Evolutionary conservation across 2,113 vertebrate species (phyloP), one percentile per base, ranked within the genome.

Genomic region (Tetrax tetrax): DNA sequence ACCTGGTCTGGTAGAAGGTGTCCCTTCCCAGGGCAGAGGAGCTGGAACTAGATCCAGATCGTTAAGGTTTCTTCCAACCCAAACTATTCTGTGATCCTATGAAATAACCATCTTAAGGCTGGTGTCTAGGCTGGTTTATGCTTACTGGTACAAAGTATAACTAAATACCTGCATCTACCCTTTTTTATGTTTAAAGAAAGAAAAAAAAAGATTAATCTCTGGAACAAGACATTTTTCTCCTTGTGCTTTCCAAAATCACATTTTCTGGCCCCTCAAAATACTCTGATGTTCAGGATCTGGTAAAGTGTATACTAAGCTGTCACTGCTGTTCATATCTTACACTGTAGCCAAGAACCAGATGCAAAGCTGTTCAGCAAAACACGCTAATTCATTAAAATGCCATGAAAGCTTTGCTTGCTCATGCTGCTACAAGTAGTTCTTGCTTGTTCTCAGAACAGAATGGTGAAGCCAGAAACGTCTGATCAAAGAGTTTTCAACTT

Each of bases 401-500:
- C 74, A 4, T 94, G 96, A 96, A 98, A 98, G 94, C 96, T 93
- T 97, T 66, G 27, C 77, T 84, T 87, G 77, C 96, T 93, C 90
- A 69, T 93, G 70, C 79, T 96, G 71, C 94, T 83, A 64, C 92
- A 95, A 97, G 95, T 91, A 93, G 91, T 71, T 97, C 89, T 76
- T 74, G 59, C 92, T 97, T 93, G 87, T 96, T 97, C 91, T 96
- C 90, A 79, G 90, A 97, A 96, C 0, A 14, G 87, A 97, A 98
- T 93, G 76, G 93, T 38, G 68, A 97, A 93, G 96, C 96, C 90
- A 96, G 91, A 81, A 97, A 94, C 80, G 63, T 90, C 86, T 96
- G 96, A 98, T 98, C 97, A 98, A 97, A 98, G 97, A 69, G 65
- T 89, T 83, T 97, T 96, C 90, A 88, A 86, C 91, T 97, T 96